These are phyloP conservation scores for Anomalospiza imberbis DNA, from an alignment of 2,797 vertebrate species.

Conservation along the genomic window DNA sequence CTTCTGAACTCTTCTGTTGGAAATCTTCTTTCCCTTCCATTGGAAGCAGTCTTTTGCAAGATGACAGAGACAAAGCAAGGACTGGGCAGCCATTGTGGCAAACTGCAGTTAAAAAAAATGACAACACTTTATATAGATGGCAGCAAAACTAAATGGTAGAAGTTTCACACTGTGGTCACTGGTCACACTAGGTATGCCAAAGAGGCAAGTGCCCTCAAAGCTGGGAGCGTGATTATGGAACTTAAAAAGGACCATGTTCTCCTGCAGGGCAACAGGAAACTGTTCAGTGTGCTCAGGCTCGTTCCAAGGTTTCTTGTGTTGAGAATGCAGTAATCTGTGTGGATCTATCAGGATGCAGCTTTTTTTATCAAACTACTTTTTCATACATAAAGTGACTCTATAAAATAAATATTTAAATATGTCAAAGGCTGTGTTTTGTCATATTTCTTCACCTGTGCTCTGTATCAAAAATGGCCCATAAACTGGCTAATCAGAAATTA, in stretches of 20 bases:
- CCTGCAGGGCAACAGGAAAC: neutral
- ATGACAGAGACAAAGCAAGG: neutral
- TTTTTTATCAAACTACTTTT: constrained; percentile 3
- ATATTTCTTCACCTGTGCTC: neutral
- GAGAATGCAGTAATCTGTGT: neutral
- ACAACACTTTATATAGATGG: neutral
- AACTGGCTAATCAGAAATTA: neutral
- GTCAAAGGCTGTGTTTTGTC: neutral
- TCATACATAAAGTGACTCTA: neutral
- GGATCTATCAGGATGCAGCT: neutral
- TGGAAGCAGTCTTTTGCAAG: neutral
- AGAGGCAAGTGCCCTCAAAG: neutral
- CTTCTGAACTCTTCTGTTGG: neutral
- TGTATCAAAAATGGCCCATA: neutral
- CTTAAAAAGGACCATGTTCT: neutral
- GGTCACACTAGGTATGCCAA: neutral
- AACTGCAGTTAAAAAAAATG: neutral
- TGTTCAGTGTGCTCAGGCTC: neutral
- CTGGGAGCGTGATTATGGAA: neutral
- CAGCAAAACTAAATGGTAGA: neutral
- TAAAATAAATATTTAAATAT: constrained; percentile 59
- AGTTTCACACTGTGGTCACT: neutral
- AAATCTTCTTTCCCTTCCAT: neutral
- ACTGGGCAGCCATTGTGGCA: neutral
- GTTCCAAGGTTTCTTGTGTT: neutral